Evolutionary conservation across 1,140 invertebrate species (phyloP).

Genomic region (Luehdorfia chinensis): DNA sequence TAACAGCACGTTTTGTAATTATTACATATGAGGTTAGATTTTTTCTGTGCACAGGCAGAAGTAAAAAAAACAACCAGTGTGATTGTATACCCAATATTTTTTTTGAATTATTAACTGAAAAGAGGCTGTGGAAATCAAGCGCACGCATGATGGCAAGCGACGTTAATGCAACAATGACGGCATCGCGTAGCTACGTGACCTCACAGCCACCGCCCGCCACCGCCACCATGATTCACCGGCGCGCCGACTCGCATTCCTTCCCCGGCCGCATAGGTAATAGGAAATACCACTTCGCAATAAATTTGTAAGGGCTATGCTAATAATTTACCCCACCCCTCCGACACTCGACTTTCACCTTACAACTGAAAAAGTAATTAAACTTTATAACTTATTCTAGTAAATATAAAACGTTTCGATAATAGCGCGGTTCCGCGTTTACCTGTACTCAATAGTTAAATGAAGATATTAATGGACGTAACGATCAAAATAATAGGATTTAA

Average conservation of each 20-base stretch:
- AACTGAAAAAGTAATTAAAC: slow-evolving; percentile 15
- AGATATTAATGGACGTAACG: background rate
- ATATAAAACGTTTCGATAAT: slow-evolving; percentile 1
- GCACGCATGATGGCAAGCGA: background rate
- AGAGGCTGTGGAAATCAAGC: background rate
- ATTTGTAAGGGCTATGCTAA: slow-evolving; percentile 49
- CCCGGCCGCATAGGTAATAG: slow-evolving; percentile 58
- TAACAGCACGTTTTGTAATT: no score
- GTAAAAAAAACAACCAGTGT: no score
- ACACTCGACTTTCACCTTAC: slow-evolving; percentile 2
- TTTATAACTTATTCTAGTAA: slow-evolving; percentile 10
- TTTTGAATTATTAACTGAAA: background rate
- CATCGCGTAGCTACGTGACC: slow-evolving; percentile 52
- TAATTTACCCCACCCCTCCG: slow-evolving; percentile 28
- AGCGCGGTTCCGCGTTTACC: background rate
- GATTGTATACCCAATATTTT: no score
- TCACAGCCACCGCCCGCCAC: slow-evolving; percentile 31
- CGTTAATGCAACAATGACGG: slow-evolving; percentile 48
- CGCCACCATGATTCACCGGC: slow-evolving; percentile 50
- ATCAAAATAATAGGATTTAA: background rate
- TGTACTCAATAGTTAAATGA: background rate
- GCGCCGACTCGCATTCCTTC: slow-evolving; percentile 43
- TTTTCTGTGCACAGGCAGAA: no score
- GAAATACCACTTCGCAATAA: slow-evolving; percentile 60
- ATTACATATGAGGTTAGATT: no score